These are phyloP conservation scores for Cephalophus harveyi DNA, from an alignment of 2,113 vertebrate genomes.

Conservation along the genomic window DNA sequence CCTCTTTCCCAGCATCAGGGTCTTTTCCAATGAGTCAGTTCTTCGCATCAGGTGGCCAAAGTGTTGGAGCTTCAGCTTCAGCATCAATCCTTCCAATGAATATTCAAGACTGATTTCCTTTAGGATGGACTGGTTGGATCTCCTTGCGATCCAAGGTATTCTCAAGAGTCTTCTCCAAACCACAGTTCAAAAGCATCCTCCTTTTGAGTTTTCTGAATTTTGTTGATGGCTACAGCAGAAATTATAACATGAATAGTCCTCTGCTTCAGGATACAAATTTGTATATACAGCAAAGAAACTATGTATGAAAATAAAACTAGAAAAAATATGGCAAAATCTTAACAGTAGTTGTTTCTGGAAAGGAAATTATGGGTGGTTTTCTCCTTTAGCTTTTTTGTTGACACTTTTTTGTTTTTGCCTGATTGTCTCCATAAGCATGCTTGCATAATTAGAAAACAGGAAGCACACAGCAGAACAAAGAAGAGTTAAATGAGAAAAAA, in stretches of 20 bases:
- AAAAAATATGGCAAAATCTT: neutral
- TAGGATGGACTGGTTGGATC: neutral
- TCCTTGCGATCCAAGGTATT: neutral
- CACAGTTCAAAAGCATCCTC: neutral
- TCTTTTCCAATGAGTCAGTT: neutral
- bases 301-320: neutral
- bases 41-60: neutral
- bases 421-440: neutral
- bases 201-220: constrained; percentile 13
- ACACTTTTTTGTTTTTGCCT: neutral
- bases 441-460: neutral
- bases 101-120: neutral
- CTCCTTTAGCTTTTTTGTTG: neutral
- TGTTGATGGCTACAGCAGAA: neutral
- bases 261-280: neutral
- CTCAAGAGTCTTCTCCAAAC: neutral
- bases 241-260: neutral
- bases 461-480: neutral
- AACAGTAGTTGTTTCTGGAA: neutral
- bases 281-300: neutral
- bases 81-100: neutral
- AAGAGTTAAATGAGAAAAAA: constrained; percentile 14
- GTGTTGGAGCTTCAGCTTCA: neutral
- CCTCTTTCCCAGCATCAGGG: neutral
- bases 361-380: neutral